Percentiles rank a stretch among this genome's conserved stretches.
Evolutionary conservation across 2,888 invertebrate species (phyloP).

Genomic region (Bruchidius siliquastri): DNA sequence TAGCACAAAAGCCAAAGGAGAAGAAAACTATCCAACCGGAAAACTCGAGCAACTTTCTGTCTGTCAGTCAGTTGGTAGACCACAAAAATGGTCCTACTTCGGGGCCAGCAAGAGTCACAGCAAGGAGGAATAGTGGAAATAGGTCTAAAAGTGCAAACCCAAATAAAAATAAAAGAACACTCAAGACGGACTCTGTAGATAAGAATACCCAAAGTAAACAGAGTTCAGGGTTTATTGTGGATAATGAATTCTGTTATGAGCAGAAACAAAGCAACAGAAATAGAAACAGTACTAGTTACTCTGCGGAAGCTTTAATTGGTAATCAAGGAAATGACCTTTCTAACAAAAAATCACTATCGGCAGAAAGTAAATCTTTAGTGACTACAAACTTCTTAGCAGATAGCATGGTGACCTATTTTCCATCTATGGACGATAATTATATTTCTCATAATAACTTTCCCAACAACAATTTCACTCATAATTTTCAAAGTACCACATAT

Average conservation of each 20-base stretch:
- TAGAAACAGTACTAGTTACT: constrained; percentile 34
- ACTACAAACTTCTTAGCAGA: constrained; percentile 39
- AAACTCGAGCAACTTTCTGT: constrained; percentile 52
- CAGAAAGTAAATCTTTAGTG: constrained; percentile 33
- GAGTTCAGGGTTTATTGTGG: neutral
- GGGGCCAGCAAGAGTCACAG: constrained; percentile 29
- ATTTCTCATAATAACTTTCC: constrained; percentile 41
- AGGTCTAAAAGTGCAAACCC: constrained; percentile 21
- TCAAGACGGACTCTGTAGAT: constrained; percentile 12
- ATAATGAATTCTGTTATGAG: neutral
- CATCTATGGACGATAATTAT: constrained; percentile 42
- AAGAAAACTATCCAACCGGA: constrained; percentile 27
- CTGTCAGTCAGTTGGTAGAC: constrained; percentile 62
- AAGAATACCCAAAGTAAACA: neutral
- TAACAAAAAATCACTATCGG: constrained; percentile 25
- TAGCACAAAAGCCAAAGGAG: constrained; percentile 32
- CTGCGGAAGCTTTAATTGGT: constrained; percentile 46
- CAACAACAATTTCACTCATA: constrained; percentile 32
- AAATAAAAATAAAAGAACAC: constrained; percentile 15
- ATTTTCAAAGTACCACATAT: constrained; percentile 36
- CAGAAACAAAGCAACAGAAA: neutral
- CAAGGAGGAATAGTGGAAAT: constrained; percentile 37
- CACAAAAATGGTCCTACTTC: constrained; percentile 39
- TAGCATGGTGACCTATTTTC: constrained; percentile 43
- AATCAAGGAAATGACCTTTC: constrained; percentile 30